Conservation (phyloP, 2,888 invertebrate species). For the Synergus itoensis region DNA sequence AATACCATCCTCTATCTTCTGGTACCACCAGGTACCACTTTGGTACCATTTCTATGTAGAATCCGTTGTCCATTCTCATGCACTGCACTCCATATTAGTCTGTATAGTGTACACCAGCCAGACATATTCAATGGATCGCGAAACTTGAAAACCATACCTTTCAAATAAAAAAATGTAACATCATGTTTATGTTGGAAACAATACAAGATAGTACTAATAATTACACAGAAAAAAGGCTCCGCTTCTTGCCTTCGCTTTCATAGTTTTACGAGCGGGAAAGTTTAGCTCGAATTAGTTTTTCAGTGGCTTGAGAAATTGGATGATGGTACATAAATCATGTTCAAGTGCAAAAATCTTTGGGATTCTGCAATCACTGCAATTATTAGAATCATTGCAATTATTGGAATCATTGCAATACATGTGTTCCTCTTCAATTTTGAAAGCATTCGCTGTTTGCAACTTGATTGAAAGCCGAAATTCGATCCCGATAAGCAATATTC, state of each 20-base stretch:
- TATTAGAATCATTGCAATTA: no score
- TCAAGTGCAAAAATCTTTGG: conserved; percentile 14
- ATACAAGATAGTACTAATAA: not conserved
- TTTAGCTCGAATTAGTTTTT: conserved; percentile 9
- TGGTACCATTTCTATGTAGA: conserved; percentile 31
- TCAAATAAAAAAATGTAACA: not conserved
- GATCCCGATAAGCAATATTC: not conserved
- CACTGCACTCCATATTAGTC: not conserved
- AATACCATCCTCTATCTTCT: conserved; percentile 44
- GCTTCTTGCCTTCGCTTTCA: not conserved
- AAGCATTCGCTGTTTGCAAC: not conserved
- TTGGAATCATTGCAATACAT: no score
- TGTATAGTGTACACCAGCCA: conserved; percentile 14
- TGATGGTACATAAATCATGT: conserved; percentile 7
- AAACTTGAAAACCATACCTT: not conserved
- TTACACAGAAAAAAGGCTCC: not conserved
- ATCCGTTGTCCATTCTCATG: conserved; percentile 4
- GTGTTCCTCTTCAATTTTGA: no score
- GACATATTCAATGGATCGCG: conserved; percentile 11
- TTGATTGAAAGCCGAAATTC: not conserved
- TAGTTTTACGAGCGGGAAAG: conserved; percentile 18
- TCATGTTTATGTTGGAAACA: not conserved
- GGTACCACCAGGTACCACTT: conserved; percentile 17
- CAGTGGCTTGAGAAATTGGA: not conserved
- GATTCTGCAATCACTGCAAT: no score